Percentiles rank a stretch among this genome's conserved stretches.
phyloP scores from a whole-genome alignment of 2,888 invertebrate species.

The Nomada lathburiana region DNA sequence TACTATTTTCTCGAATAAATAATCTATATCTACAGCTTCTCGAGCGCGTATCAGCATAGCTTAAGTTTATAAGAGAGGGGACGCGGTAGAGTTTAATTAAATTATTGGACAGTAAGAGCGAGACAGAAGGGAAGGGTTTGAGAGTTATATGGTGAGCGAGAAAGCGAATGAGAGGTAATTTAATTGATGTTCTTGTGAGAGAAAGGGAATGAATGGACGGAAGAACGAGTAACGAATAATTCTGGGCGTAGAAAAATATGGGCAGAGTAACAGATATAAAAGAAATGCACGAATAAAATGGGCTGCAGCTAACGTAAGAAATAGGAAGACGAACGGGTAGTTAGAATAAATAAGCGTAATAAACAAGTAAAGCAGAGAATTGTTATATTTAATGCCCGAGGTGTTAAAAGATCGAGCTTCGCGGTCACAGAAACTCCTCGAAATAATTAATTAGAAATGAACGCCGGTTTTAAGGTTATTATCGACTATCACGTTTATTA shows the following conservation, averaged over 20 bases:
- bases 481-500: slow-evolving; percentile 67
- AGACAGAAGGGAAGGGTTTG: not conserved
- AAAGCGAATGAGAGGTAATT: slow-evolving; percentile 11
- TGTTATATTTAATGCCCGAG: slow-evolving; percentile 47
- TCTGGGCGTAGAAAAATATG: not conserved
- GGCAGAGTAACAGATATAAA: slow-evolving; percentile 1
- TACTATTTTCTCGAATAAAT: slow-evolving; percentile 70
- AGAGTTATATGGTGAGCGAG: not conserved
- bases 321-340: slow-evolving; percentile 55
- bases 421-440: slow-evolving; percentile 40
- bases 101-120: not conserved
- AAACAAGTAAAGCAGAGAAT: slow-evolving; percentile 54
- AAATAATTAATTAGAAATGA: slow-evolving; percentile 58
- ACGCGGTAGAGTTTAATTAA: slow-evolving; percentile 21
- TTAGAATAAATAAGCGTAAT: slow-evolving; percentile 63
- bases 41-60: slow-evolving; percentile 64
- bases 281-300: not conserved
- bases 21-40: slow-evolving; percentile 63
- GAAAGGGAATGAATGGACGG: slow-evolving; percentile 5
- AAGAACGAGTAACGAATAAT: slow-evolving; percentile 6
- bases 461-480: slow-evolving; percentile 58
- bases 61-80: slow-evolving; percentile 66
- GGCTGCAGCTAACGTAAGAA: slow-evolving; percentile 46
- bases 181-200: slow-evolving; percentile 18
- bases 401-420: slow-evolving; percentile 13